Conservation (phyloP, 2,888 invertebrate genomes). For the Diplazon laetatorius region DNA sequence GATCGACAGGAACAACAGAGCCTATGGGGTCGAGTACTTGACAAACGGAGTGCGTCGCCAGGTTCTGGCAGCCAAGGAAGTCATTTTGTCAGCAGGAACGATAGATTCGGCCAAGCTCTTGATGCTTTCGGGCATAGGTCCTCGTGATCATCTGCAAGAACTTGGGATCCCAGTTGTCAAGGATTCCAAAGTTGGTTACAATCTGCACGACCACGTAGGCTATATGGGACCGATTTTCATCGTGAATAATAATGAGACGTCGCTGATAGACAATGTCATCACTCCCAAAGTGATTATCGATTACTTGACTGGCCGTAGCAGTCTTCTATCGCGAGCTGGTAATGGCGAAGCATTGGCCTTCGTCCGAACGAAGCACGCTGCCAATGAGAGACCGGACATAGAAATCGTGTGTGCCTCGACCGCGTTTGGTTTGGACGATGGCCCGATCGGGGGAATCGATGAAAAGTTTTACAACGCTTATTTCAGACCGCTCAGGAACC, state of each 20-base stretch:
- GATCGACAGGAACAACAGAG: conserved; percentile 74
- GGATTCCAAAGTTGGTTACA: conserved; percentile 87
- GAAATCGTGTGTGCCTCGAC: conserved; percentile 83
- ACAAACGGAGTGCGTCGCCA: conserved; percentile 84
- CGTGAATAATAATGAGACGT: conserved; percentile 85
- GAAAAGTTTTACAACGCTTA: conserved; percentile 81
- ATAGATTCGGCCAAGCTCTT: conserved; percentile 91
- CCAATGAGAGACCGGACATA: conserved; percentile 78
- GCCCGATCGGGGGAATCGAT: conserved; percentile 77
- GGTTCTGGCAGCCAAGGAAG: conserved; percentile 85
- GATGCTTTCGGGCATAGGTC: conserved; percentile 88
- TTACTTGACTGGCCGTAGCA: conserved; percentile 76
- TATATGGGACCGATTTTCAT: conserved; percentile 88
- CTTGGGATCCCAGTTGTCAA: conserved; percentile 85
- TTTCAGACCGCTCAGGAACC: conserved; percentile 81
- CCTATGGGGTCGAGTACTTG: conserved; percentile 79
- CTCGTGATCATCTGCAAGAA: conserved; percentile 84
- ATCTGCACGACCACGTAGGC: conserved; percentile 87
- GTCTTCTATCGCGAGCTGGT: conserved; percentile 80
- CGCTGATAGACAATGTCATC: conserved; percentile 76
- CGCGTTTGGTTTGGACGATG: conserved; percentile 83
- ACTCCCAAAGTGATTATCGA: conserved; percentile 76
- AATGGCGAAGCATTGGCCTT: conserved; percentile 82
- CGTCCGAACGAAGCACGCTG: conserved; percentile 81
- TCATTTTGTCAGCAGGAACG: conserved; percentile 88